Conservation (phyloP, 2,113 vertebrate species). For the Phrynocephalus versicolor region DNA sequence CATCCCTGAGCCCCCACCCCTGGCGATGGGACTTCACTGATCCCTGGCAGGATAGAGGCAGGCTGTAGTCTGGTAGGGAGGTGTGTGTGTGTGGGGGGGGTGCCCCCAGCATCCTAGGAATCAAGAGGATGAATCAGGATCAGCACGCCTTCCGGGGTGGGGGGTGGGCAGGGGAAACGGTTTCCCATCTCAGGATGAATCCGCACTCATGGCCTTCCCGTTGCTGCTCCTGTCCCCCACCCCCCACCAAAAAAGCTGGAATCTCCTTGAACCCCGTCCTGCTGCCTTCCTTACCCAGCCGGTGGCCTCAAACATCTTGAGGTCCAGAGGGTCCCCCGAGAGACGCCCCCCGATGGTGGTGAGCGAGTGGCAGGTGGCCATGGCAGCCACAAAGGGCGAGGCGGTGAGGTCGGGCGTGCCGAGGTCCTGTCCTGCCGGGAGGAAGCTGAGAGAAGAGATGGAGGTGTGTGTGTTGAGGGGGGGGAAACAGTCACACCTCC, state of each 20-base stretch:
- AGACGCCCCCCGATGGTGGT: constrained; percentile 49
- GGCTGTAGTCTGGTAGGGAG: too few species aligned
- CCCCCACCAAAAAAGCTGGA: not conserved
- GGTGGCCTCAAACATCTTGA: constrained; percentile 65
- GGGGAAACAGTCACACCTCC: not conserved
- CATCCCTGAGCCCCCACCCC: too few species aligned
- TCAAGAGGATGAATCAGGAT: not conserved
- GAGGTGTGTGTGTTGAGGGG: too few species aligned
- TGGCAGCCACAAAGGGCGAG: constrained; percentile 44
- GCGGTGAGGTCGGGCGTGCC: not conserved
- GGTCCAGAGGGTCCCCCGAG: constrained; percentile 61
- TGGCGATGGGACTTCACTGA: too few species aligned
- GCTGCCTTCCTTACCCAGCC: constrained; percentile 55
- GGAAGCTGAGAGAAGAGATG: constrained; percentile 24
- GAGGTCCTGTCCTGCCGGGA: constrained; percentile 25
- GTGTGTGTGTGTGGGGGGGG: too few species aligned
- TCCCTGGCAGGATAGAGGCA: too few species aligned
- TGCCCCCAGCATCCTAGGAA: too few species aligned
- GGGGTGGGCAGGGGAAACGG: too few species aligned
- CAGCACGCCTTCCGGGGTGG: not conserved
- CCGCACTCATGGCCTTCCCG: too few species aligned
- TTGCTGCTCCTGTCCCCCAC: not conserved
- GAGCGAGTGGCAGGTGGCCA: constrained; percentile 64
- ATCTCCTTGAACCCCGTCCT: not conserved
- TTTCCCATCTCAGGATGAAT: too few species aligned